phyloP scores from a whole-genome alignment of 1,140 invertebrate genomes.

The Anoplophora glabripennis region DNA sequence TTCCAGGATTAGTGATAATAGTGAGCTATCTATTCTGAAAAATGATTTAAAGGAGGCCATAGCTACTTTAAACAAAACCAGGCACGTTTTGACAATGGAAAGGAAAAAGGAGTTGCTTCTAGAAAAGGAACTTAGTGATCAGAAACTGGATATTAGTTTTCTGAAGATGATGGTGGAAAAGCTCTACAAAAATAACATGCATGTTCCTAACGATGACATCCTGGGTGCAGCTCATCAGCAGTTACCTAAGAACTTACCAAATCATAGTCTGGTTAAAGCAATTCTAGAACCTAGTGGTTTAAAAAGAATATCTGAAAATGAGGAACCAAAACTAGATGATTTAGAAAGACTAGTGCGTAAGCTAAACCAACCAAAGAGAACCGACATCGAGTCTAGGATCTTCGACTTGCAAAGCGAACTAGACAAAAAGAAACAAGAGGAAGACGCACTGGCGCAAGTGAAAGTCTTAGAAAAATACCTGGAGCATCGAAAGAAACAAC shows the following conservation, averaged over 20 bases:
- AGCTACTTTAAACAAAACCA: conserved; percentile 4
- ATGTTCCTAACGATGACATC: too few species aligned
- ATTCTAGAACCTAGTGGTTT: too few species aligned
- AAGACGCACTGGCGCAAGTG: conserved; percentile 1
- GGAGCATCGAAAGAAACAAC: conserved; percentile 27
- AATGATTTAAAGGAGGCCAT: not conserved
- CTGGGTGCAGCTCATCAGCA: too few species aligned
- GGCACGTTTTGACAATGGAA: not conserved
- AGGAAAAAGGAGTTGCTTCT: not conserved
- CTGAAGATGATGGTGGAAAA: not conserved
- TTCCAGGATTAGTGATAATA: not conserved
- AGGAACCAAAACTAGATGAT: too few species aligned
- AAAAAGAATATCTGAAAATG: too few species aligned
- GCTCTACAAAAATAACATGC: not conserved
- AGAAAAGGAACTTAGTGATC: not conserved
- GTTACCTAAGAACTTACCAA: too few species aligned
- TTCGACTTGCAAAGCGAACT: too few species aligned
- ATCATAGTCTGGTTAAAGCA: too few species aligned
- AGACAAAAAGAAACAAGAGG: conserved; percentile 7
- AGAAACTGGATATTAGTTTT: not conserved
- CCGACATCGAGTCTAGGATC: too few species aligned
- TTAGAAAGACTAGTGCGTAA: too few species aligned
- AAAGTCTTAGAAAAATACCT: conserved; percentile 23
- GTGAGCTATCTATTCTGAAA: not conserved
- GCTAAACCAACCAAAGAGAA: too few species aligned